phyloP scores from a whole-genome alignment of 1,140 invertebrate genomes.

The Pseudachorutes palmiensis region DNA sequence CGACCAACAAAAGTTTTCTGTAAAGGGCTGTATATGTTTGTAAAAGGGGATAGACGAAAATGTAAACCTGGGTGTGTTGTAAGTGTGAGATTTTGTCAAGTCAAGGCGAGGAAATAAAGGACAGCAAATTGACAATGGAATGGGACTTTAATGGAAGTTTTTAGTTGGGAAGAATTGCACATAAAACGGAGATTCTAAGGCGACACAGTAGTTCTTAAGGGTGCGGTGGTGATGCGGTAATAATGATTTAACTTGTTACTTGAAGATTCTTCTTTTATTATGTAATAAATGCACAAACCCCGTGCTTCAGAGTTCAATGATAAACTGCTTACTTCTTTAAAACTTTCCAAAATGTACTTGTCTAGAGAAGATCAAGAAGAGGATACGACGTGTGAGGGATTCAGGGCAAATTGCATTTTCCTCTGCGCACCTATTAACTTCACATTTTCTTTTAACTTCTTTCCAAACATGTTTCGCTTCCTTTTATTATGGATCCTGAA shows the following conservation, averaged over 20 bases:
- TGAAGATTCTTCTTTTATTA: background rate
- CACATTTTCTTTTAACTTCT: too few relatives aligned
- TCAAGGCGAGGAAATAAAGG: background rate
- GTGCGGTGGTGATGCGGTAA: background rate
- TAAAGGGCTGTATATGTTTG: too few relatives aligned
- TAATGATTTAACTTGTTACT: background rate
- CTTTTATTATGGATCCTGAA: too few relatives aligned
- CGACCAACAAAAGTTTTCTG: too few relatives aligned
- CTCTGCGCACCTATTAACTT: background rate
- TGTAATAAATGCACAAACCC: background rate
- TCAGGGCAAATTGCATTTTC: background rate
- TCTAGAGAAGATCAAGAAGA: background rate
- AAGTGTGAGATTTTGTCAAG: background rate
- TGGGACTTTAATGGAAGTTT: background rate
- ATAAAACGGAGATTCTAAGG: background rate
- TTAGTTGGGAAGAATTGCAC: background rate
- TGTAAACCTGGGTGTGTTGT: background rate
- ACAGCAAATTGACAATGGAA: background rate
- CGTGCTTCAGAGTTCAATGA: background rate
- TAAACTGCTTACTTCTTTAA: background rate
- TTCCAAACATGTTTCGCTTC: too few relatives aligned
- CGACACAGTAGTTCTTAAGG: background rate
- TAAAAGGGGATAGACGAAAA: too few relatives aligned
- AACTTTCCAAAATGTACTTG: background rate
- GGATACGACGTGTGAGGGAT: background rate